Base-by-base conservation (phyloP, 2,113 vertebrate genomes). In the Rhadina sibilatrix region DNA sequence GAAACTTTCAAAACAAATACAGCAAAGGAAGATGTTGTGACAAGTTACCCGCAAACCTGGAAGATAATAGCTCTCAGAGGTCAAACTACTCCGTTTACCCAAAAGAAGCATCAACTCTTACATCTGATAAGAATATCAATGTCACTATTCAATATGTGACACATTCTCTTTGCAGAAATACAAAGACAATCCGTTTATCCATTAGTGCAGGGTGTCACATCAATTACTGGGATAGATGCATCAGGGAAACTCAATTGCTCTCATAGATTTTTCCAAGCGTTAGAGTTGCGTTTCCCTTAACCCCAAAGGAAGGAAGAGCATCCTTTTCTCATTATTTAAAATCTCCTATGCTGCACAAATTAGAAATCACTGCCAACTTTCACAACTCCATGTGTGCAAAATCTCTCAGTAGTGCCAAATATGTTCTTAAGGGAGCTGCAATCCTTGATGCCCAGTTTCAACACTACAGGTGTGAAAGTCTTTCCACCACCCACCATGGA, bases 41-140 rank as follows among this genome's bases (percentile, higher is more conserved):
- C 93, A 94, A 91, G 84, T 63, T 94, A 95, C 87, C 87, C 90
- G 71, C 63, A 96, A 91, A 90, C 49, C 78, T 70, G 47, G 42
- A 44, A 90, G 88, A 92, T 63, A 93, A 86, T 75, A 92, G 71
- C 83, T 90, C 79, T 88, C 56, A 27, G 75, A 92, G 93, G 93
- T 97, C 90, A 96, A 74, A 86, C 91, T 56, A 77, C 38, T 85
- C 50, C 22, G 12, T 91, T 97, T 93, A 85, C 40, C 54, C 6
- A 1, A 90, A 96, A 95, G 78, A 96, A 95, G 75, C 28, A 84
- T 89, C 92, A 94, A 87, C 65, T 94, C 93, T 87, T 89, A 76
- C 53, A 93, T 96, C 89, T 94, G 91, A 72, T 93, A 91, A 88
- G 85, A 96, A 83, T 94, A 94, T 96, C 92, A 92, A 94, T 95